phyloP scores from a whole-genome alignment of 1,140 invertebrate species.

The Drosophila teissieri region DNA sequence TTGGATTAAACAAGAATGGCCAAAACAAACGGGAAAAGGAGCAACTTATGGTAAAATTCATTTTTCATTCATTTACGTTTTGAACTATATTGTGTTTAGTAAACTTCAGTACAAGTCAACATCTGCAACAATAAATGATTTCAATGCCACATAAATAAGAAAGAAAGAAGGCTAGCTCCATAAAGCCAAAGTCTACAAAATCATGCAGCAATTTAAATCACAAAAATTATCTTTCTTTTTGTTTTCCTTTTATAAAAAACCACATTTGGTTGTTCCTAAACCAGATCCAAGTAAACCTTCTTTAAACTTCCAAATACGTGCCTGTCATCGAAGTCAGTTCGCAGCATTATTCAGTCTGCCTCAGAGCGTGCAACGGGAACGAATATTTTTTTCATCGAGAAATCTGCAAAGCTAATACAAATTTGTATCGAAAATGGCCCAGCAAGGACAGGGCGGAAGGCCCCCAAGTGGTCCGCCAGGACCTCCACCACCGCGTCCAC shows the following conservation, averaged over 20 bases:
- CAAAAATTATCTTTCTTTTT: too few species aligned
- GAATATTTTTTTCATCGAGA: conserved; percentile 1
- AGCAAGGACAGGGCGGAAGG: conserved; percentile 7
- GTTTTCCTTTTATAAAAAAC: too few species aligned
- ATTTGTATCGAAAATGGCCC: conserved; percentile 9
- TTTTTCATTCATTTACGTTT: neutral
- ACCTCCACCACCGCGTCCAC: conserved; percentile 3
- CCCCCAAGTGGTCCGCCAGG: neutral
- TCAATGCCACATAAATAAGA: too few species aligned
- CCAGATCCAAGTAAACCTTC: conserved; percentile 54
- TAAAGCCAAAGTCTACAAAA: too few species aligned
- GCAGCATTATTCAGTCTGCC: conserved; percentile 29
- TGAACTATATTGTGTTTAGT: too few species aligned
- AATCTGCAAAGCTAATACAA: conserved; percentile 1
- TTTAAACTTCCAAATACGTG: conserved; percentile 45
- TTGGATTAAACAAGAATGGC: neutral
- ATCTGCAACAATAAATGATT: neutral
- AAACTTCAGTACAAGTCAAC: too few species aligned
- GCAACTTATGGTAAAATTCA: neutral
- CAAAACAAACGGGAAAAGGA: neutral
- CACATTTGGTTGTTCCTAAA: too few species aligned
- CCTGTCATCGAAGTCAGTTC: conserved; percentile 28
- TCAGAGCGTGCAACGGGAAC: conserved; percentile 1
- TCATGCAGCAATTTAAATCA: too few species aligned
- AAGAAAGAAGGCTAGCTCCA: too few species aligned